Evolutionary conservation across 2,888 invertebrate species (phyloP).

Genomic region (Callyntrura guangdongensis): DNA sequence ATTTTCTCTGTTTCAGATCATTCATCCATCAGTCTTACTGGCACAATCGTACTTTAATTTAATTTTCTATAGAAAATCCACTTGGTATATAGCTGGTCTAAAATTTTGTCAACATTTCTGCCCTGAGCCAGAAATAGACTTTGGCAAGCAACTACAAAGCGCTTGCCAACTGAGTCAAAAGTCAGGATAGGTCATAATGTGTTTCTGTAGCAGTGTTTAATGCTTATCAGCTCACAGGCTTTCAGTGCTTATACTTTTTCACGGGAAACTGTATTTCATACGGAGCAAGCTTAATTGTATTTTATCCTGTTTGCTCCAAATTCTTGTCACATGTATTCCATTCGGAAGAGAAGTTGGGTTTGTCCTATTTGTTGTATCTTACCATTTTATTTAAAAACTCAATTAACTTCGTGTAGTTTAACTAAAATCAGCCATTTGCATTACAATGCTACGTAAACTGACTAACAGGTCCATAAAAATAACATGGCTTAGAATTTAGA

Average conservation of each 20-base stretch:
- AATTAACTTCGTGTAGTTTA: too few species aligned
- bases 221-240: neutral
- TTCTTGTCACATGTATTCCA: neutral
- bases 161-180: conserved; percentile 73
- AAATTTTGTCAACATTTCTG: conserved; percentile 67
- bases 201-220: neutral
- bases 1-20: conserved; percentile 16
- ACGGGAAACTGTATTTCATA: neutral
- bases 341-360: too few species aligned
- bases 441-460: too few species aligned
- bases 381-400: too few species aligned
- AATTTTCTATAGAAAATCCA: neutral
- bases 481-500: too few species aligned
- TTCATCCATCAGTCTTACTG: conserved; percentile 56
- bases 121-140: conserved; percentile 68
- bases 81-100: conserved; percentile 36
- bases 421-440: too few species aligned
- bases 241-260: neutral
- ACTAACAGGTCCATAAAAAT: too few species aligned
- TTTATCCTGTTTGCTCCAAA: neutral
- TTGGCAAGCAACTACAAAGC: conserved; percentile 54
- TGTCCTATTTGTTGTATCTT: too few species aligned
- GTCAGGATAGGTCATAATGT: conserved; percentile 75
- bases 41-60: conserved; percentile 6
- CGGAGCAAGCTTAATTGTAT: neutral